Percentiles rank a stretch among this genome's conserved stretches.
These are phyloP conservation scores for Lophius americanus DNA, from an alignment of 2,797 vertebrate genomes.

Conservation along the genomic window DNA sequence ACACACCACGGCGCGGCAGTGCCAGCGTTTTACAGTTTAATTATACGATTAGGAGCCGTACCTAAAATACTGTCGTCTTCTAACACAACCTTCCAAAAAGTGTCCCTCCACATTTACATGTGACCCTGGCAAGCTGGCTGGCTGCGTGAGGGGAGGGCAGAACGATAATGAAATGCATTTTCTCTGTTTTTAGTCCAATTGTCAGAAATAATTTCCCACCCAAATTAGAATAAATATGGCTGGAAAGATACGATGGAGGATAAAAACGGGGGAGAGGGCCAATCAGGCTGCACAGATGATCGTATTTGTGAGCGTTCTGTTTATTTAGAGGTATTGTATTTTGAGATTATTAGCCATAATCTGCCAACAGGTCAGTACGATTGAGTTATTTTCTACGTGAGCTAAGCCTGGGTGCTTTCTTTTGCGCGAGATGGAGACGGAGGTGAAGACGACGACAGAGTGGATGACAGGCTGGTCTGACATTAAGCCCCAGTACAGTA, in stretches of 20 bases:
- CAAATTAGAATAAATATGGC: conserved; percentile 64
- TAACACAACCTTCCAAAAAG: conserved; percentile 81
- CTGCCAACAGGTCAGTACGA: conserved; percentile 6
- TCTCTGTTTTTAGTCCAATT: conserved; percentile 78
- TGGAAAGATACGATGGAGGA: conserved; percentile 36
- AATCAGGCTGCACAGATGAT: neutral
- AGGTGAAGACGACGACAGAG: conserved; percentile 61
- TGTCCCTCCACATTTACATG: conserved; percentile 81
- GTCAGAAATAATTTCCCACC: conserved; percentile 74
- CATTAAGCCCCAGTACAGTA: conserved; percentile 68
- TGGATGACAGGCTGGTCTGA: conserved; percentile 72
- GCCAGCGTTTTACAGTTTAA: conserved; percentile 84
- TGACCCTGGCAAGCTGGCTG: conserved; percentile 75
- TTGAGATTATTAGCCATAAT: conserved; percentile 33
- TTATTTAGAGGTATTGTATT: conserved; percentile 42
- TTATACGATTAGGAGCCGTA: conserved; percentile 84
- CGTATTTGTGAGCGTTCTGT: conserved; percentile 1
- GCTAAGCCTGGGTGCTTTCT: conserved; percentile 40
- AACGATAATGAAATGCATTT: conserved; percentile 81
- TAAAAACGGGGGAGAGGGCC: conserved; percentile 31
- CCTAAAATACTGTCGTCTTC: conserved; percentile 79
- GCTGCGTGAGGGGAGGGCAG: conserved; percentile 57
- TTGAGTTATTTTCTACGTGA: conserved; percentile 30
- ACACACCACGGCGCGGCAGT: conserved; percentile 40
- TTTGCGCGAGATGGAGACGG: conserved; percentile 9